Conservation (phyloP, 1,140 invertebrate genomes). For the Calephelis nemesis region DNA sequence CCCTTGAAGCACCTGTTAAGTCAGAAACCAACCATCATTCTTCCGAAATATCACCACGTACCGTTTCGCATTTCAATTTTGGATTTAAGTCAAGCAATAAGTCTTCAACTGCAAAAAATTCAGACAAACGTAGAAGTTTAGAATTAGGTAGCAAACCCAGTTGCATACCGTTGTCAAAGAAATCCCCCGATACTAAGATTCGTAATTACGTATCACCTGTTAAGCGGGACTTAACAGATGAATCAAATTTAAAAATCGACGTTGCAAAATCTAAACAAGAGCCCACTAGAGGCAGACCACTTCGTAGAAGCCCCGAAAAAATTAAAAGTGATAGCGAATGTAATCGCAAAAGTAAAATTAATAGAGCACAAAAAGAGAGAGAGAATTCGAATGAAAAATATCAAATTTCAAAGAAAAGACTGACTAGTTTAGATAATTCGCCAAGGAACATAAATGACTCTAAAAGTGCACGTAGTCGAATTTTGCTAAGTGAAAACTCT, state of each 20-base stretch:
- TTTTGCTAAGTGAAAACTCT: slow-evolving; percentile 53
- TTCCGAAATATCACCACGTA: slow-evolving; percentile 70
- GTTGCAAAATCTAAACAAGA: slow-evolving; percentile 54
- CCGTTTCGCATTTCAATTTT: slow-evolving; percentile 57
- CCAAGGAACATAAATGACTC: slow-evolving; percentile 58
- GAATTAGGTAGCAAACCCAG: slow-evolving; percentile 61
- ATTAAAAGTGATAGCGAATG: slow-evolving; percentile 63
- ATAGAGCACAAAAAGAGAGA: slow-evolving; percentile 72
- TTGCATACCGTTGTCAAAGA: slow-evolving; percentile 68
- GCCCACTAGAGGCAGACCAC: slow-evolving; percentile 43
- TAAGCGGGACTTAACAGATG: slow-evolving; percentile 57
- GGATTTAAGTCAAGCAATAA: slow-evolving; percentile 57
- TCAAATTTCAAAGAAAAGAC: slow-evolving; percentile 78
- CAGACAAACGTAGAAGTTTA: slow-evolving; percentile 57
- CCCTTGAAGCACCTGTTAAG: slow-evolving; percentile 61
- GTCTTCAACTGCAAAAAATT: slow-evolving; percentile 44
- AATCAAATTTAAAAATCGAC: slow-evolving; percentile 43
- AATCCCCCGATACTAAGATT: slow-evolving; percentile 49
- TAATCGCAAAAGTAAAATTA: slow-evolving; percentile 62
- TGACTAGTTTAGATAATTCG: slow-evolving; percentile 78
- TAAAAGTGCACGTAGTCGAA: slow-evolving; percentile 58
- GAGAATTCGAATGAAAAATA: slow-evolving; percentile 74
- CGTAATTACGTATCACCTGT: slow-evolving; percentile 54
- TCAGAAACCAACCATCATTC: slow-evolving; percentile 67
- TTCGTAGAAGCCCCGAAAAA: slow-evolving; percentile 64